A percentile compares a stretch with the other conserved stretches of the same genome.
Evolutionary conservation across 1,140 invertebrate genomes (phyloP).

Genomic region (Drosophila equinoxialis): DNA sequence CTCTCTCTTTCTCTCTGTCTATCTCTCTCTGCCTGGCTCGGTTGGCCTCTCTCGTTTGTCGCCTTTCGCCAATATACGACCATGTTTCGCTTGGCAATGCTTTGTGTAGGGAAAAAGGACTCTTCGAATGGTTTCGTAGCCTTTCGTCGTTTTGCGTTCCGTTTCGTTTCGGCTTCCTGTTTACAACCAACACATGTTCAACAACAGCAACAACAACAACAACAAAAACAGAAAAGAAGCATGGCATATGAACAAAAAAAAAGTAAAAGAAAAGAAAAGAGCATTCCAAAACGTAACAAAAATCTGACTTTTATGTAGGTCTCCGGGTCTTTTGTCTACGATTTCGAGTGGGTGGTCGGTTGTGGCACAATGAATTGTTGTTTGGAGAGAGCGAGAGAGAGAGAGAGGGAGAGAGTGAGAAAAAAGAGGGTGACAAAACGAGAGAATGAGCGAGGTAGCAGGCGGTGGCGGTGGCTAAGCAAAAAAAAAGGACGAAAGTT

Average conservation of each 20-base stretch:
- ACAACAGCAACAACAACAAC: not conserved
- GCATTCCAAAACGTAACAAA: constrained; percentile 41
- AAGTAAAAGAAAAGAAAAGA: not conserved
- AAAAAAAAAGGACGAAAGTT: not conserved
- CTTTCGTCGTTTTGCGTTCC: constrained; percentile 32
- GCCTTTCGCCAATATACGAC: not conserved
- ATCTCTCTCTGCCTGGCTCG: not conserved
- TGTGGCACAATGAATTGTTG: constrained; percentile 21
- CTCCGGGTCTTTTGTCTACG: constrained; percentile 50
- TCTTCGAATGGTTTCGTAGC: constrained; percentile 8
- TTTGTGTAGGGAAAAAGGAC: constrained; percentile 1
- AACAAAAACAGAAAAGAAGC: not conserved
- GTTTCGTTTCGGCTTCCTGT: constrained; percentile 60
- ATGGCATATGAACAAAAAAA: not conserved
- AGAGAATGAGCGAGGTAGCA: too few relatives aligned
- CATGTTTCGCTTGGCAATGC: not conserved
- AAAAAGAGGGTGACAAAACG: too few relatives aligned
- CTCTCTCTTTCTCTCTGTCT: not conserved
- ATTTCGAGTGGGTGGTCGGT: constrained; percentile 20
- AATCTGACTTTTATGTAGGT: constrained; percentile 40
- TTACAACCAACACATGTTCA: constrained; percentile 80
- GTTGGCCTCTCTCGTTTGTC: not conserved
- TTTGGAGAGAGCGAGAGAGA: not conserved
- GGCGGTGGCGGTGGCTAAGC: too few relatives aligned
- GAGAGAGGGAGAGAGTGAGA: not conserved